A percentile compares a stretch with the other conserved stretches of the same genome.
Evolutionary conservation across 2,797 vertebrate species (phyloP).

Genomic region (Microctenopoma stevenorrisi): DNA sequence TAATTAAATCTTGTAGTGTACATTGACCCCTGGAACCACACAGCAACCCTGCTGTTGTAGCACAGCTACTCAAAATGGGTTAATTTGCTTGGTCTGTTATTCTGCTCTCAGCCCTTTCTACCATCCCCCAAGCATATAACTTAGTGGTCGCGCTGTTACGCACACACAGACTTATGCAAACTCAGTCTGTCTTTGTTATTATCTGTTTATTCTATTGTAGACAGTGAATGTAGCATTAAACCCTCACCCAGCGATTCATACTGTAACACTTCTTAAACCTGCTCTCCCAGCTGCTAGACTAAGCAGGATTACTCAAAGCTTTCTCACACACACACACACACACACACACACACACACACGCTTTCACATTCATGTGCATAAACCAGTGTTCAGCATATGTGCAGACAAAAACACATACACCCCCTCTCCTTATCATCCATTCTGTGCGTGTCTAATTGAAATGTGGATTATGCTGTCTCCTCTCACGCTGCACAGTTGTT

Average conservation of each 20-base stretch:
- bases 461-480: constrained; percentile 72
- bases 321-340: constrained; percentile 26
- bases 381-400: constrained; percentile 29
- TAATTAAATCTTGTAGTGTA: constrained; percentile 44
- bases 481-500: constrained; percentile 68
- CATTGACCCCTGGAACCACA: constrained; percentile 35
- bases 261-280: constrained; percentile 59
- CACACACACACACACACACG: constrained; percentile 21
- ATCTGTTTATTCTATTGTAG: constrained; percentile 35
- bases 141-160: constrained; percentile 10
- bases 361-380: constrained; percentile 22
- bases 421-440: constrained; percentile 37
- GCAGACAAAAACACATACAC: constrained; percentile 28
- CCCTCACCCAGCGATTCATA: constrained; percentile 44
- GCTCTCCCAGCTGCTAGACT: constrained; percentile 66
- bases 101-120: constrained; percentile 30
- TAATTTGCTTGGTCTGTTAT: constrained; percentile 51
- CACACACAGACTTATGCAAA: background rate
- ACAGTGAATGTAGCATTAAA: constrained; percentile 43
- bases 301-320: constrained; percentile 73
- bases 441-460: constrained; percentile 69
- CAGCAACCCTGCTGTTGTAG: constrained; percentile 49
- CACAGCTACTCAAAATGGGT: constrained; percentile 45
- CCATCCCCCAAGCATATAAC: constrained; percentile 39
- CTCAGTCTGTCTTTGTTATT: constrained; percentile 19